Base-by-base conservation (phyloP, 2,113 vertebrate genomes). In the Tyto alba region DNA sequence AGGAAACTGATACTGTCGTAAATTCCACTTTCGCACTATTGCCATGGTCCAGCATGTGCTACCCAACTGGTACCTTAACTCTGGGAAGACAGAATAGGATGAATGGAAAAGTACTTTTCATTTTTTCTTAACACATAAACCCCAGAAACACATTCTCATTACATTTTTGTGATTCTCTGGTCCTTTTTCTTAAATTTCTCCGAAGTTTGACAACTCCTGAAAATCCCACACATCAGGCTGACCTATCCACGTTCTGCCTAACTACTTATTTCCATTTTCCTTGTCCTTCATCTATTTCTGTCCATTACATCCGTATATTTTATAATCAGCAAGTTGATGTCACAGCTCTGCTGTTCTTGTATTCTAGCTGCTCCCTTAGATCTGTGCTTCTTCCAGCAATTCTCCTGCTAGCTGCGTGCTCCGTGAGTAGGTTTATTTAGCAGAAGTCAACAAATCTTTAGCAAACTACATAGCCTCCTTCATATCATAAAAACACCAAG, bases 11-110 rank as follows among this genome's bases (percentile, higher is more conserved):
- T n/a, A 27, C 11, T 67, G 23, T 27, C 52, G 16, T 7, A 53
- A 0, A 1, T 53, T 64, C 21, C 2, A 1, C 48, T 45, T 63
- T 27, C 26, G 15, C 38, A 8, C 30, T 59, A 17, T 11, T 0
- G 1, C 34, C 38, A 36, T 13, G 21, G 50, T 85, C 15, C 45
- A 84, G 66, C 40, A 47, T 0, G 3, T 47, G 59, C 15, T 32
- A 57, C 15, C 10, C 13, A 41, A 16, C 9, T 0, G 2, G 27
- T 18, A 50, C 25, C 29, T 36, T 43, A 71, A 40, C 12, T 25
- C 9, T 4, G 5, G 38, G 47, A 41, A 81, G 22, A 64, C 6
- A 59, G 25, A 40, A 26, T 21, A 75, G 23, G 12, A 72, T 45
- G 27, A 89, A 89, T 9, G 57, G 30, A 67, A 85, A 85, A 82